Conservation (phyloP, 2,888 invertebrate genomes). For the Synergus gifuensis region DNA sequence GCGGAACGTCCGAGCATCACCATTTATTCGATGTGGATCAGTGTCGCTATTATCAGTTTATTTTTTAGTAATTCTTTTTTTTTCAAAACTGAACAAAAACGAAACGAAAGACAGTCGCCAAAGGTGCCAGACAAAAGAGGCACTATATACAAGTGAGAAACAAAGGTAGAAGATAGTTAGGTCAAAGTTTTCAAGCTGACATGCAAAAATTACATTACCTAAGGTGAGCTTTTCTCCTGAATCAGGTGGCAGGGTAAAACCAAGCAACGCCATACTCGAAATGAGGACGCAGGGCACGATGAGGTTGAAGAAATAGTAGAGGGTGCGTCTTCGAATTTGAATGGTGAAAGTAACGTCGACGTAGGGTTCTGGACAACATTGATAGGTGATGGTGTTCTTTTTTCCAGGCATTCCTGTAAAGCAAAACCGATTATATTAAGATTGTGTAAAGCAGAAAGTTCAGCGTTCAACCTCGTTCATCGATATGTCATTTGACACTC, state of each 20-base stretch:
- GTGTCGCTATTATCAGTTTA: conserved; percentile 48
- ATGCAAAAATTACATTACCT: conserved; percentile 82
- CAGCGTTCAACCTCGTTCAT: conserved; percentile 5
- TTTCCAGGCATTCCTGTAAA: conserved; percentile 92
- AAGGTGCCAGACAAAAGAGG: conserved; percentile 38
- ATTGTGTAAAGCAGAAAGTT: not conserved
- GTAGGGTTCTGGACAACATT: conserved; percentile 96
- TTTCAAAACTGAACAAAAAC: conserved; percentile 42
- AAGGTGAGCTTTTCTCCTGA: conserved; percentile 97
- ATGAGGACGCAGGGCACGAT: conserved; percentile 99
- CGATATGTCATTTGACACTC: not conserved
- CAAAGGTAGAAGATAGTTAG: conserved; percentile 48
- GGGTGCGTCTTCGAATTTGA: conserved; percentile 95
- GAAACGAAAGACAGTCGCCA: conserved; percentile 27
- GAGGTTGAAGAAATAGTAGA: conserved; percentile 99
- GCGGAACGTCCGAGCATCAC: conserved; percentile 45
- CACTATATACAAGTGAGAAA: conserved; percentile 41
- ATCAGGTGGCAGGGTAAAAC: conserved; percentile 98
- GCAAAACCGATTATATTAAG: conserved; percentile 24
- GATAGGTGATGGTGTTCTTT: conserved; percentile 93
- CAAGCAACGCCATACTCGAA: conserved; percentile 98
- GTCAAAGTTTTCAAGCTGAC: conserved; percentile 50
- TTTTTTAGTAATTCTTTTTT: conserved; percentile 43
- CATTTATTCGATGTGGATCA: conserved; percentile 39
- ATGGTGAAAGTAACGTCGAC: conserved; percentile 98